Base-by-base conservation (phyloP, 2,888 invertebrate species). In the Lampropteryx suffumata region DNA sequence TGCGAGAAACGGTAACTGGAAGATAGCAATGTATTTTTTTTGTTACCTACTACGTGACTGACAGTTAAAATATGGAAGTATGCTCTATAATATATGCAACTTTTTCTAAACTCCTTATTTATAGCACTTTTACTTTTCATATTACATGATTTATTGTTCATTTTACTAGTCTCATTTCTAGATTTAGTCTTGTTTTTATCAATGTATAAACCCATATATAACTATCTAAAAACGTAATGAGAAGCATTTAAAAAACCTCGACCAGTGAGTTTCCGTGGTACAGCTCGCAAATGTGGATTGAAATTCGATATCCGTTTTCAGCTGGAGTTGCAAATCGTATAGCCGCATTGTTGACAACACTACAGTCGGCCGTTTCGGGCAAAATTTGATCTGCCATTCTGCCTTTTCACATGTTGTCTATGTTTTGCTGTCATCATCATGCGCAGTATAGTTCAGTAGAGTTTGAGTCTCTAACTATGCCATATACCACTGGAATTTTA, bases 311-410 rank as follows among this genome's bases (percentile, higher is more conserved):
- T 43, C 36, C 36, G 32, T 26, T 27, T 36, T 35, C 33, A 27
- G 40, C 21, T 34, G 33, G 29, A 33, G 28, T 37, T 24, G 37
- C 49, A 43, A 49, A 33, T 43, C 43, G 17, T 32, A 40, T 32
- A 21, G 27, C 48, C 43, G 37, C 49, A 43, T 37, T 39, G 49
- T 49, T 33, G 49, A 33, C 49, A 43, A 33, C 29, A 44, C 44
- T 30, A 44, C 35, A 26, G 33, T 26, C 33, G 35, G 32, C 32
- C 37, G 27, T 42, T 37, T 43, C 29, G 42, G 26, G 11, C 33
- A 37, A 49, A 49, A 49, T 49, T 37, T 37, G 49, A 49, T 49
- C 32, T 42, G 32, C 32, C 8, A 3, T 36, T 10, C 1, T 6
- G 24, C 11, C 17, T 21, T 17, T 24, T 11, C 21, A 35, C 29